Conservation (phyloP, 2,888 invertebrate genomes). For the Drosophila pegasa region DNA sequence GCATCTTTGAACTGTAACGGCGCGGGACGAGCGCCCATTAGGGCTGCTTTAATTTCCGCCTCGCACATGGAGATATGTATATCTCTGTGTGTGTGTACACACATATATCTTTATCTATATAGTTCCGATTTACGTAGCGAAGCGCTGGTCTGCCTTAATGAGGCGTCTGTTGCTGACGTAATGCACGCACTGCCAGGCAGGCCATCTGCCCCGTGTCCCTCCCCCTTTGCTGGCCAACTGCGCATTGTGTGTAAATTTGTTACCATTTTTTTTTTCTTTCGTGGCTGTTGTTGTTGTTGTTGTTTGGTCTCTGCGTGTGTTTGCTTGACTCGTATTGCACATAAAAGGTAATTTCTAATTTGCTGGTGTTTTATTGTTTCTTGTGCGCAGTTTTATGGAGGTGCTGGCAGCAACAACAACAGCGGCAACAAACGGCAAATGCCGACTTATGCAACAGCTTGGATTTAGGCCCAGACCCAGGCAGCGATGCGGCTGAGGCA, state of each 20-base stretch:
- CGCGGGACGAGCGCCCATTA: constrained; percentile 44
- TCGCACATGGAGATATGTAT: constrained; percentile 36
- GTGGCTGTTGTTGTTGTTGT: background rate
- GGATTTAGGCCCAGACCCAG: constrained; percentile 14
- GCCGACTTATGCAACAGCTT: constrained; percentile 29
- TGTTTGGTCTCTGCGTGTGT: constrained; percentile 20
- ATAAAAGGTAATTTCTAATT: constrained; percentile 79
- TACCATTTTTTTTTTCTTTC: constrained; percentile 59
- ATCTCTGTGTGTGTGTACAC: no score
- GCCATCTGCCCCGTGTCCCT: constrained; percentile 14
- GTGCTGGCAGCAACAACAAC: constrained; percentile 20
- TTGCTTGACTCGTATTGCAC: constrained; percentile 58
- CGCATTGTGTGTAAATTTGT: constrained; percentile 77
- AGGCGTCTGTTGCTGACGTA: constrained; percentile 65
- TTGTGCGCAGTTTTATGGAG: constrained; percentile 67
- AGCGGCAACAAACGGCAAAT: constrained; percentile 3
- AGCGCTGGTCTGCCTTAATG: constrained; percentile 55
- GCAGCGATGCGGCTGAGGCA: constrained; percentile 50
- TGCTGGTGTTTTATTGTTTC: constrained; percentile 79
- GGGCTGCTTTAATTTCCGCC: constrained; percentile 65
- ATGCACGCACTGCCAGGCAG: constrained; percentile 71
- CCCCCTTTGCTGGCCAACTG: constrained; percentile 47
- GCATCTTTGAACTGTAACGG: constrained; percentile 31
- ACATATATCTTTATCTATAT: constrained; percentile 17
- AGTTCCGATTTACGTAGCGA: constrained; percentile 64